Evolutionary conservation across 30 jellyfish, hydroid and myxozoan species (phyloP).

Genomic region (Nemopilema nomurai): DNA sequence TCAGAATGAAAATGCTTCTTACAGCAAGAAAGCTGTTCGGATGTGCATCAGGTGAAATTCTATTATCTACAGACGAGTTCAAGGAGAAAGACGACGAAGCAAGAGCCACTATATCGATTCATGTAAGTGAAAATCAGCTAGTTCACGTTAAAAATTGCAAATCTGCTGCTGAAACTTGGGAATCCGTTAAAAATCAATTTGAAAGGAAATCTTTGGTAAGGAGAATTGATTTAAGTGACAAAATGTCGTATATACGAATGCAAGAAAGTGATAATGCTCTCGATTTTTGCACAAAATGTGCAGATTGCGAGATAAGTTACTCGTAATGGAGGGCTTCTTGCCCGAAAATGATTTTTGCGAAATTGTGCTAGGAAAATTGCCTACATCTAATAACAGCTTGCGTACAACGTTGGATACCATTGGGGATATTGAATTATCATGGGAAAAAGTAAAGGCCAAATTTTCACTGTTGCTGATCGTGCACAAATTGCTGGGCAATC

Average conservation of each 20-base stretch:
- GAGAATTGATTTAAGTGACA: constrained; percentile 50
- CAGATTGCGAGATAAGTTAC: constrained; percentile 22
- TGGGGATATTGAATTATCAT: constrained; percentile 43
- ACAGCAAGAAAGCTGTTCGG: too few relatives aligned
- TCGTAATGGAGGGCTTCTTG: constrained; percentile 43
- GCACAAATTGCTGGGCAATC: constrained; percentile 21
- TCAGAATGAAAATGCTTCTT: constrained; percentile 30
- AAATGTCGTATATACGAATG: constrained; percentile 42
- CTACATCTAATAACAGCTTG: constrained; percentile 38
- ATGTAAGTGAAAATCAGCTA: constrained; percentile 42
- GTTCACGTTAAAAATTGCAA: constrained; percentile 30
- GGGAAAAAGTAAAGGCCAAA: constrained; percentile 54
- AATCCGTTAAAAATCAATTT: constrained; percentile 15
- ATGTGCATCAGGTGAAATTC: constrained; percentile 49
- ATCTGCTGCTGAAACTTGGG: constrained; percentile 50
- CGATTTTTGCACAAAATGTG: constrained; percentile 30
- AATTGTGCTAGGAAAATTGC: constrained; percentile 48
- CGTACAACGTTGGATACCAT: constrained; percentile 43
- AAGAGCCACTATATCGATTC: constrained; percentile 40
- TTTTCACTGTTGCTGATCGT: constrained; percentile 56
- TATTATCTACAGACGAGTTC: constrained; percentile 13
- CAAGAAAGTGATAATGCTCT: constrained; percentile 46
- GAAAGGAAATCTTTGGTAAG: constrained; percentile 50
- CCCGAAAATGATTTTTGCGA: constrained; percentile 37
- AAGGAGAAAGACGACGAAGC: constrained; percentile 36